Evolutionary conservation across 1,140 invertebrate species (phyloP).

Genomic region (Leptinotarsa texana): DNA sequence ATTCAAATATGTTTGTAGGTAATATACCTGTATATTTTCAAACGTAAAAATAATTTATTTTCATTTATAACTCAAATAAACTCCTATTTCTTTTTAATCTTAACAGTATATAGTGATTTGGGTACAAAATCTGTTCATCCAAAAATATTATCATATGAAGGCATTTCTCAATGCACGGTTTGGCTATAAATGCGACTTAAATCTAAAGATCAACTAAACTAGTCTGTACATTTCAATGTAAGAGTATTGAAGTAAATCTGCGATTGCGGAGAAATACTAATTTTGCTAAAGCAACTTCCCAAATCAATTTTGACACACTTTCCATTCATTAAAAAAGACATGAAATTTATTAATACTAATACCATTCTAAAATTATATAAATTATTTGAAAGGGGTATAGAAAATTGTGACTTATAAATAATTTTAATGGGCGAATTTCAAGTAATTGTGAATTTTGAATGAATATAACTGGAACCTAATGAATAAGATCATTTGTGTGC

Average conservation of each 20-base stretch:
- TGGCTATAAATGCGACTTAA: conserved; percentile 1
- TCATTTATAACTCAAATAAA: neutral
- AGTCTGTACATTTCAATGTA: neutral
- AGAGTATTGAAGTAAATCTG: conserved; percentile 10
- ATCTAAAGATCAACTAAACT: neutral
- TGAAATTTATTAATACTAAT: too few species aligned
- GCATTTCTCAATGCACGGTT: neutral
- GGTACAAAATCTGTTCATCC: conserved; percentile 13
- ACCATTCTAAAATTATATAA: too few species aligned
- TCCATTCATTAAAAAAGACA: too few species aligned
- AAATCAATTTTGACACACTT: neutral
- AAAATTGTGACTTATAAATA: too few species aligned
- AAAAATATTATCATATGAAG: conserved; percentile 1
- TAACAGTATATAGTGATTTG: conserved; percentile 10
- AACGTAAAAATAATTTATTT: too few species aligned
- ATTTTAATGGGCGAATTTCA: too few species aligned
- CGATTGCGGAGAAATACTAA: neutral
- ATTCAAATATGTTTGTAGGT: too few species aligned
- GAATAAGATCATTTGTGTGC: too few species aligned
- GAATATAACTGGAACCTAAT: too few species aligned
- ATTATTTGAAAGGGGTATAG: too few species aligned
- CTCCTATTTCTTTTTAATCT: neutral
- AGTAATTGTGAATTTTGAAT: too few species aligned
- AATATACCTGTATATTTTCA: too few species aligned
- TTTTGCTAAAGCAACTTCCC: conserved; percentile 1